Percentiles rank a stretch among this genome's conserved stretches.
Conservation (phyloP, 2,888 invertebrate genomes). For the Hydroisotoma schaefferi region DNA sequence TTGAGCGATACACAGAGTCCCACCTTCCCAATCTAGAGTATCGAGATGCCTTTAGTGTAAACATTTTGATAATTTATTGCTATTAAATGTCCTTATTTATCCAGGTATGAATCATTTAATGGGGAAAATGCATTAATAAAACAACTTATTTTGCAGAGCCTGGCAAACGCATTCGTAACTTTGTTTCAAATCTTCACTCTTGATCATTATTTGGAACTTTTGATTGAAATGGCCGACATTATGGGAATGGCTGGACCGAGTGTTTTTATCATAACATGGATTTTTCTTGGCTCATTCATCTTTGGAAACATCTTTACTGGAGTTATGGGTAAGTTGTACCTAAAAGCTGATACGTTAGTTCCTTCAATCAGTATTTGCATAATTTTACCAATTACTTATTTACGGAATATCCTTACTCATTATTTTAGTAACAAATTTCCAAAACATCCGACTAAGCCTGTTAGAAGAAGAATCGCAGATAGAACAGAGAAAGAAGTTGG, state of each 20-base stretch:
- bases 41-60: conserved; percentile 32
- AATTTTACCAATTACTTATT: not conserved
- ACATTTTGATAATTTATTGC: no score
- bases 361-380: not conserved
- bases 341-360: not conserved
- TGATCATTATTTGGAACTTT: conserved; percentile 42
- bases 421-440: conserved; percentile 42
- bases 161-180: conserved; percentile 37
- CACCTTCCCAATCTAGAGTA: conserved; percentile 29
- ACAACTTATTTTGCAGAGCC: conserved; percentile 25
- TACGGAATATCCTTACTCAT: not conserved
- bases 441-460: conserved; percentile 38
- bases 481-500: conserved; percentile 3
- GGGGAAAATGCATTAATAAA: no score
- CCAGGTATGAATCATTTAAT: no score
- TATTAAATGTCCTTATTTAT: no score
- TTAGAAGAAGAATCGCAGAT: conserved; percentile 16
- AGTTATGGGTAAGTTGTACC: conserved; percentile 38
- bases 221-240: conserved; percentile 23
- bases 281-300: conserved; percentile 45
- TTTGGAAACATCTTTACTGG: conserved; percentile 47
- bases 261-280: conserved; percentile 39
- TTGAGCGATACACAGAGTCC: conserved; percentile 36
- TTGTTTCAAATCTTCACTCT: conserved; percentile 47
- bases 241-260: conserved; percentile 21